Base-by-base conservation (phyloP, 1,140 invertebrate species). In the Anoplophora glabripennis region DNA sequence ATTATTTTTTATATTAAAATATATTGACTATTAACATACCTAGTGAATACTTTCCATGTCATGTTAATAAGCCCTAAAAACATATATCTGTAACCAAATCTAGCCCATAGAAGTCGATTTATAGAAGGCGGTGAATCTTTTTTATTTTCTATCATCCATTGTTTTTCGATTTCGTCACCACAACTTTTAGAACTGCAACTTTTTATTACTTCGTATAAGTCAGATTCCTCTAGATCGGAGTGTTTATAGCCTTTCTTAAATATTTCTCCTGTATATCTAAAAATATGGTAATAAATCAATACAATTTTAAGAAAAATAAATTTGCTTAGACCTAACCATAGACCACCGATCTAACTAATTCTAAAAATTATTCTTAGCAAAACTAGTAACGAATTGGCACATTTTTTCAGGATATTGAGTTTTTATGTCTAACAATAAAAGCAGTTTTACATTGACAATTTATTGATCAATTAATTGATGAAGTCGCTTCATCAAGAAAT, bases 161-260 rank as follows among this genome's bases (percentile, higher is more conserved):
- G 45, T 38, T 66, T 60, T 61, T 69, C 64, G n/a, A 70, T 53
- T 48, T 51, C 18, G 21, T 70, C 58, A 1, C 66, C 64, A 15
- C 59, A 53, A 40, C 11, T 51, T 48, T 59, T 62, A 2, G 70
- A 66, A 40, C 58, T 53, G 9, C 59, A 69, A 7, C 37, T 11
- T 35, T 60, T 60, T 11, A 63, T 36, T n/a, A 70, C 63, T 48
- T 69, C 62, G 40, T 71, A 71, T 38, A 71, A 52, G 44, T 71
- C 68, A 36, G 57, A 56, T 42, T 71, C 70, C 33, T 64, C 51
- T 21, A 70, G 37, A 33, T 68, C 70, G 12, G n/a, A n/a, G n/a
- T 57, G 52, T 55, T 61, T 62, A 7, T 53, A 58, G 12, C 59
- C 64, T 60, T 71, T 68, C 15, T 38, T 34, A 47, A 70, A 60